phyloP scores from a whole-genome alignment of 2,888 invertebrate genomes.

The Ptilodon capucinus region DNA sequence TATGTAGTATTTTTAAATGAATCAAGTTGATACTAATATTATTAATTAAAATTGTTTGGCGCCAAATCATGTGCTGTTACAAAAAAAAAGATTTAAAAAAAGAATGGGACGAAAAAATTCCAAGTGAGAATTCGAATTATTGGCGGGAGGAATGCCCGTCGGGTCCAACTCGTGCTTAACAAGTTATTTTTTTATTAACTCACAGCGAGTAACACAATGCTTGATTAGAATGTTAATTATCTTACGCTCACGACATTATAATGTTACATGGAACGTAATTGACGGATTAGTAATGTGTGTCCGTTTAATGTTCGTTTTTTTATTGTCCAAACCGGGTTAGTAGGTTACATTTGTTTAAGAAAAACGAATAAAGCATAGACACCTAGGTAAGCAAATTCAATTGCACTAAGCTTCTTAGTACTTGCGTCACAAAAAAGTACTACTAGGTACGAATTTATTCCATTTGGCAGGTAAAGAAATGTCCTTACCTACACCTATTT shows the following conservation, averaged over 20 bases:
- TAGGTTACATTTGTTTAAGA: neutral
- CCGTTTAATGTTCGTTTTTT: slow-evolving; percentile 8
- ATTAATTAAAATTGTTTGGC: too few species aligned
- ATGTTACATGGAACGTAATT: slow-evolving; percentile 34
- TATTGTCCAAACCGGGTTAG: neutral
- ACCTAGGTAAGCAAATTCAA: neutral
- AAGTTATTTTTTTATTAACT: slow-evolving; percentile 19
- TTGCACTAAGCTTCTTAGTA: too few species aligned
- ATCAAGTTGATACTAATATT: too few species aligned
- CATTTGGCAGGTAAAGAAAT: too few species aligned
- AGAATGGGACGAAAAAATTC: neutral
- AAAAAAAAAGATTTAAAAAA: too few species aligned
- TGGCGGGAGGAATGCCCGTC: neutral
- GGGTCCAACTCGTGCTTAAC: slow-evolving; percentile 4
- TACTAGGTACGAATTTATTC: too few species aligned
- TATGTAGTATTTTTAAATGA: too few species aligned
- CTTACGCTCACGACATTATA: slow-evolving; percentile 36
- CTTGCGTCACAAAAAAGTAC: too few species aligned
- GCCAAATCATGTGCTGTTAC: too few species aligned
- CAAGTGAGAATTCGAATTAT: neutral
- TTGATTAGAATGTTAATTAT: slow-evolving; percentile 48
- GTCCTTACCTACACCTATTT: too few species aligned
- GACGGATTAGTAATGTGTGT: slow-evolving; percentile 33
- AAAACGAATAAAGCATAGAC: neutral
- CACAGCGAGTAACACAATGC: slow-evolving; percentile 42